A percentile compares a stretch with the other conserved stretches of the same genome.
phyloP scores from a whole-genome alignment of 2,113 vertebrate genomes.

The Rousettus leschenaultii region DNA sequence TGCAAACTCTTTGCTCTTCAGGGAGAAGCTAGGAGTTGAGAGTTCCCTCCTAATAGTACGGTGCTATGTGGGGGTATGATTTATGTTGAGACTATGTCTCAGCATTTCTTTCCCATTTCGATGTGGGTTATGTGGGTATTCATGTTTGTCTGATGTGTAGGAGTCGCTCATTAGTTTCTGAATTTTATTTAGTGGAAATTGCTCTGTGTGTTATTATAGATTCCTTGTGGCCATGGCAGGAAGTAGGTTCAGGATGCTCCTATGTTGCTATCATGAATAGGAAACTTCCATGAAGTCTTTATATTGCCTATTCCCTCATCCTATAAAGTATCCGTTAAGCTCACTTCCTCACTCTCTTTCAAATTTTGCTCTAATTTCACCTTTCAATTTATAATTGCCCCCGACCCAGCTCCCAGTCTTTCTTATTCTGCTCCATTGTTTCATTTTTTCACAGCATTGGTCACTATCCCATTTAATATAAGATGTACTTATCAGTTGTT shows the following conservation, averaged over 20 bases:
- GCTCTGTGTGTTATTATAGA: neutral
- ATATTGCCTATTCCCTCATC: neutral
- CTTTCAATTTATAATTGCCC: neutral
- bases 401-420: neutral
- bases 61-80: neutral
- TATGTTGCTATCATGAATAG: neutral
- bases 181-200: neutral
- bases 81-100: neutral
- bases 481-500: neutral
- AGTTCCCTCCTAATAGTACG: neutral
- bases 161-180: neutral
- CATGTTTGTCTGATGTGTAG: neutral
- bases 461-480: neutral
- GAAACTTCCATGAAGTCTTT: neutral
- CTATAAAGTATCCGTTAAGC: neutral
- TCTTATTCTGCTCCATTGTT: neutral
- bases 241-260: neutral
- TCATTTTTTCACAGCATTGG: neutral
- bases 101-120: neutral
- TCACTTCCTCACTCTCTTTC: neutral
- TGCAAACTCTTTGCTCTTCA: neutral
- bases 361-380: neutral
- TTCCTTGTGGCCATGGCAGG: neutral
- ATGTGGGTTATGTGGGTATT: neutral
- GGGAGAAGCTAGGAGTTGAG: neutral